Base-by-base conservation (phyloP, 2,888 invertebrate genomes). In the Sphaerophoria taeniata region DNA sequence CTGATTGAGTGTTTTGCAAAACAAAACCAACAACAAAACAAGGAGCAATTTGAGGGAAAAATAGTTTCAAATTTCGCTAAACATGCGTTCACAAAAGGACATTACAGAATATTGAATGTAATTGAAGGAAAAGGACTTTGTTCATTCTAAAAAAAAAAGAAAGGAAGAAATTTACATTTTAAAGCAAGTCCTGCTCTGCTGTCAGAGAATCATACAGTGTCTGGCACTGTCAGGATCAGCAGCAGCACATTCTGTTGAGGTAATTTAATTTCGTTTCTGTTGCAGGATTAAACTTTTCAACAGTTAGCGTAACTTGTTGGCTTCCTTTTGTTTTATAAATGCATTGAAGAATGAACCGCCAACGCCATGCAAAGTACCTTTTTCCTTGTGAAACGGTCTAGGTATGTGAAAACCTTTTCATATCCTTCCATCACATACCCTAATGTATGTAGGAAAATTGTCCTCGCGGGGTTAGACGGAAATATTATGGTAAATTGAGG, bases 201-300 rank as follows among this genome's bases (percentile, higher is more conserved):
- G 56, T 65, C 75, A 39, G 43, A 65, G 71, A 63, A 56, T 74
- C 45, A 45, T 24, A 6, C 11, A 0, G 43, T 43, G 9, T 3
- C 11, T 43, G 72, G 55, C 39, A 60, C 14, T n/a, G 14, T 36
- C 53, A 47, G 16, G 24, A 34, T 9, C 0, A 47, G 34, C 5
- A 49, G 16, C 6, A 31, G n/a, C n/a, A 33, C 4, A 49, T 31
- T 24, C 24, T 24, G 24, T 24, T 24, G 43, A 69, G 71, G 84
- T 80, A 84, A 84, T 84, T 84, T 84, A 80, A 80, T 84, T 84
- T 84, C 71, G 80, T 75, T 80, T 75, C 84, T 84, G 67, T 84
- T 75, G 71, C 75, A 75, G 84, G 84, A 80, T 84, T 84, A 84
- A 84, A 84, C 84, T 84, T 84, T 84, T 84, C 75, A 84, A 78